Evolutionary conservation across 2,888 invertebrate genomes (phyloP), one percentile per base, ranked within the genome.

Genomic region (Phalera bucephala): DNA sequence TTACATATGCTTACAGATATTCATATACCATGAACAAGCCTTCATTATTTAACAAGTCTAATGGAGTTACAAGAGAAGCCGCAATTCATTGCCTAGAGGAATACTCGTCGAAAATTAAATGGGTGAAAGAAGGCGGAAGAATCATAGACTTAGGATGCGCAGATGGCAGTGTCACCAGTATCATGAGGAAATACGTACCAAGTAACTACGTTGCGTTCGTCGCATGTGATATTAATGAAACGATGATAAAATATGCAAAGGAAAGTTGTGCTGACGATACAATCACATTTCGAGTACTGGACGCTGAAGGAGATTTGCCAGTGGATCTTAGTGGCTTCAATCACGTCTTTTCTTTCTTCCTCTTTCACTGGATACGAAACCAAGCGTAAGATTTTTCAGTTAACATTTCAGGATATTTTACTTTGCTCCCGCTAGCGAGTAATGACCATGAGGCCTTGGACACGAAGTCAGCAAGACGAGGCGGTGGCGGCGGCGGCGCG

Each of bases 351-450:
- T 94, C 94, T 0, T 94, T 95, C 61, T 94, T 94, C 63, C 93
- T 94, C 50, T 78, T 95, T 5, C 94, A 95, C 60, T 95, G 95
- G 95, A 91, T 94, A 13, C 90, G 91, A 41, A 90, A 94, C 66
- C 92, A 93, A 61, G 85, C 89, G 93, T 93, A 82, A 71, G n/a
- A n/a, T n/a, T n/a, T n/a, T n/a, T n/a, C n/a, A n/a, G n/a, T n/a
- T n/a, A n/a, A n/a, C n/a, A n/a, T n/a, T n/a, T n/a, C n/a, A n/a
- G n/a, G n/a, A n/a, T n/a, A n/a, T n/a, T n/a, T n/a, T n/a, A n/a
- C n/a, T n/a, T n/a, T n/a, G n/a, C n/a, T n/a, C n/a, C n/a, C n/a
- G n/a, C n/a, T n/a, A n/a, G n/a, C n/a, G n/a, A n/a, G n/a, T n/a
- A n/a, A n/a, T n/a, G n/a, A n/a, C n/a, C n/a, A n/a, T n/a, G n/a